Evolutionary conservation across 2,797 vertebrate genomes (phyloP), one percentile per base, ranked within the genome.

Genomic region (Esox lucius): DNA sequence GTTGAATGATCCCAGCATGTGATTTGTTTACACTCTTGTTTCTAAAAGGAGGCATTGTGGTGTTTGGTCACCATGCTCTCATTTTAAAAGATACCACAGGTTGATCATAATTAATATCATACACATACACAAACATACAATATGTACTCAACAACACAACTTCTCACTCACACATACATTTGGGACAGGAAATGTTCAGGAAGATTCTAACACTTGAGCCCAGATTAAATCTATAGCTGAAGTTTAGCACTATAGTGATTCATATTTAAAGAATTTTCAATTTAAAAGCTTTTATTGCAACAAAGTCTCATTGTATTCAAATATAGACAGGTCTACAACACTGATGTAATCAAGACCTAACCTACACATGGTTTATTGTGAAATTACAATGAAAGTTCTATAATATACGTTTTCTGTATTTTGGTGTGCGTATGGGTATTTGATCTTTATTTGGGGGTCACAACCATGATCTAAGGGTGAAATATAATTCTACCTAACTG

Each of bases 151-250:
- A 11, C 42, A 7, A 42, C 22, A 62, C 9, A 62, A n/a, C 8
- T 6, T 22, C 39, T 48, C 15, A 28, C 74, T 56, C 46, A 71
- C 46, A 35, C 49, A 78, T 70, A 74, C 49, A 68, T n/a, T n/a
- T n/a, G n/a, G n/a, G n/a, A n/a, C 16, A 16, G 67, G 70, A 77
- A 70, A 77, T 49, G 67, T 75, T 72, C 70, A 75, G 68, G 24
- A 72, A 61, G 7, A 28, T 73, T 53, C 71, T 64, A 31, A 56
- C 39, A 68, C 17, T n/a, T 0, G 67, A n/a, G n/a, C n/a, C n/a
- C n/a, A n/a, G n/a, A n/a, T n/a, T n/a, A n/a, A n/a, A n/a, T n/a
- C n/a, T n/a, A n/a, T n/a, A n/a, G n/a, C n/a, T n/a, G n/a, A n/a
- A n/a, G n/a, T n/a, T n/a, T n/a, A n/a, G n/a, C n/a, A n/a, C n/a